A percentile compares a stretch with the other conserved stretches of the same genome.
Evolutionary conservation across 2,113 vertebrate genomes (phyloP).

Genomic region (human (Homo sapiens)): GRCh38 chr11:58597001-58597500

Average conservation of each 20-base stretch:
- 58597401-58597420: background rate
- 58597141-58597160: background rate
- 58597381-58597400: background rate
- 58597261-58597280: background rate
- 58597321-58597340: background rate
- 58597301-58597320: background rate
- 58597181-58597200: background rate
- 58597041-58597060: background rate
- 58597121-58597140: background rate
- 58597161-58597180: background rate
- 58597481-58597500: background rate
- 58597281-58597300: background rate
- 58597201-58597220: background rate
- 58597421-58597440: background rate
- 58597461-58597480: background rate
- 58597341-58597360: background rate
- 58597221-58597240: background rate
- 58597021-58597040: background rate
- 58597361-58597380: background rate
- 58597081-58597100: background rate
- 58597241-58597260: background rate
- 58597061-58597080: background rate
- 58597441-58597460: background rate
- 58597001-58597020: background rate
- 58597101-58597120: background rate